phyloP scores from a whole-genome alignment of 92 coral and sea anemone genomes.

The Parazoanthus atlanticus region DNA sequence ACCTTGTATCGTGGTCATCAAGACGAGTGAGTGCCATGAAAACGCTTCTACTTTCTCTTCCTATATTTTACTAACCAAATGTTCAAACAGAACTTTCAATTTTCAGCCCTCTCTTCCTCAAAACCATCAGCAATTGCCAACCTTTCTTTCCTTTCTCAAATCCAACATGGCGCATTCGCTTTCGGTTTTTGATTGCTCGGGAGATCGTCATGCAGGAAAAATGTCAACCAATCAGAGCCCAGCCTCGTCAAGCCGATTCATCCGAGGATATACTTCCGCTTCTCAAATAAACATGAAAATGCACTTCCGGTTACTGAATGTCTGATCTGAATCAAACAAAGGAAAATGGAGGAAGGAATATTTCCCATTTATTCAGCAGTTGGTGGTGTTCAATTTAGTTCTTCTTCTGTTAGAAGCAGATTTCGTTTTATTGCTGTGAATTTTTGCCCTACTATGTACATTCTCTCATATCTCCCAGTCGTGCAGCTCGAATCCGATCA shows the following conservation, averaged over 20 bases:
- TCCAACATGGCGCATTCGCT: slow-evolving; percentile 37
- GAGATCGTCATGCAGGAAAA: background rate
- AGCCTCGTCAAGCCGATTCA: background rate
- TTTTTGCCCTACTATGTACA: background rate
- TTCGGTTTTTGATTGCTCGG: background rate
- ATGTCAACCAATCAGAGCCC: slow-evolving; percentile 23
- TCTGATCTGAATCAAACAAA: background rate
- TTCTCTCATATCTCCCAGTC: background rate
- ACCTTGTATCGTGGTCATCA: slow-evolving; percentile 33
- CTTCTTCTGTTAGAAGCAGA: background rate
- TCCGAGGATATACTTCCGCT: slow-evolving; percentile 18
- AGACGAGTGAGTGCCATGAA: slow-evolving; percentile 35
- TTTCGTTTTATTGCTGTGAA: background rate
- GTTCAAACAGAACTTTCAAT: background rate
- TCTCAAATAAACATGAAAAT: background rate
- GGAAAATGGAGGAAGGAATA: background rate
- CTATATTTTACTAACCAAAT: background rate
- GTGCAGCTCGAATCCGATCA: too few relatives aligned
- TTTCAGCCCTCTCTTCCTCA: background rate
- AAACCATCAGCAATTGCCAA: background rate
- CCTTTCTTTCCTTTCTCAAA: background rate
- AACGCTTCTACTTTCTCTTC: background rate
- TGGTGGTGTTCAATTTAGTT: background rate
- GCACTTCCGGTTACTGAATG: slow-evolving; percentile 16
- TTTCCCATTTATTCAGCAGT: background rate